A percentile compares a stretch with the other conserved stretches of the same genome.
Conservation (phyloP, 2,113 vertebrate species). For the Cochlearius cochlearius region DNA sequence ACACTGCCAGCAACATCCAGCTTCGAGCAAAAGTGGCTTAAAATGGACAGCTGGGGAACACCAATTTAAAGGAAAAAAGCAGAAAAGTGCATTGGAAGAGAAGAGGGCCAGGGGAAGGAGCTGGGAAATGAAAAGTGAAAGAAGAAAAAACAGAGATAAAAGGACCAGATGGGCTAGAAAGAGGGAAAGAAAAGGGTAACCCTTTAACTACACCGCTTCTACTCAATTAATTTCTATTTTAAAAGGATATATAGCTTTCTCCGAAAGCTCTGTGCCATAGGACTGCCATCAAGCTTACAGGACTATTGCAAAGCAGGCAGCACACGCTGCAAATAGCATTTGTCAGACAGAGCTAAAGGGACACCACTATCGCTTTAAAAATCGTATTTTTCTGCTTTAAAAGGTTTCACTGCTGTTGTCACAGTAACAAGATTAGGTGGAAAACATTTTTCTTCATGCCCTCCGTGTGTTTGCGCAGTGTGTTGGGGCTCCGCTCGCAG, state of each 20-base stretch:
- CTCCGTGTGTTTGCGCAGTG: not conserved
- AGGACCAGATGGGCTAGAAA: not conserved
- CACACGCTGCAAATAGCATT: not conserved
- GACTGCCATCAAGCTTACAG: not conserved
- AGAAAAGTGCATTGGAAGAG: not conserved
- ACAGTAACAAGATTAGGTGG: constrained; percentile 24
- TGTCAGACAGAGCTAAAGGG: not conserved
- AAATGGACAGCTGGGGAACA: not conserved
- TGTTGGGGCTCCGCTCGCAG: not conserved
- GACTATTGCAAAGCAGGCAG: not conserved
- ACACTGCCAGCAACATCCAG: not conserved
- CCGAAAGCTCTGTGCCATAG: not conserved
- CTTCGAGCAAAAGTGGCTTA: not conserved
- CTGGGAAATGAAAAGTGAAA: not conserved
- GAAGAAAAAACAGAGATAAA: not conserved
- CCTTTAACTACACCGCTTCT: not conserved
- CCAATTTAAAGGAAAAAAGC: not conserved
- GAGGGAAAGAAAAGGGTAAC: not conserved
- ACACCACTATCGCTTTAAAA: not conserved
- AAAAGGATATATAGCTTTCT: not conserved
- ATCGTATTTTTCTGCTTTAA: not conserved
- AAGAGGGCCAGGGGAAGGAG: not conserved
- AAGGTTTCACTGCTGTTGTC: constrained; percentile 21
- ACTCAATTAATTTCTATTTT: not conserved
- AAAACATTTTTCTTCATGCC: not conserved